Base-by-base conservation (phyloP, 2,888 invertebrate species). In the Tyria jacobaeae region DNA sequence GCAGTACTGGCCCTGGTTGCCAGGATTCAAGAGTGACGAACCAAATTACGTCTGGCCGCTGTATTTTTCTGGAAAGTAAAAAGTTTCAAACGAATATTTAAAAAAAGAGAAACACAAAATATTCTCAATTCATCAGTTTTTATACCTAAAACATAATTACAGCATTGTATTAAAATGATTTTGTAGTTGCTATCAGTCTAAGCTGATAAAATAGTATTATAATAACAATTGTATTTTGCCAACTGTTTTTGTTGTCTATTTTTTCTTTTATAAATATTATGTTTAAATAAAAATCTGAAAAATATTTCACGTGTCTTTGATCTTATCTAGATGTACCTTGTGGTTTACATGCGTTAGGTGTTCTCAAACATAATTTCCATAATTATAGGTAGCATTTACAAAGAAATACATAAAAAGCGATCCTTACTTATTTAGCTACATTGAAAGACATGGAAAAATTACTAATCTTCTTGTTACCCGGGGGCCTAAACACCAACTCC, bases 391-490 rank as follows among this genome's bases (percentile, higher is more conserved):
- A 0, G 12, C 5, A 0, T 21, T 21, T 44, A 1, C 12, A 17
- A 3, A 10, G n/a, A n/a, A n/a, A n/a, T n/a, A n/a, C n/a, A 17
- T 3, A 48, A 34, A 41, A 41, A 50, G 12, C 5, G 9, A 49
- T 0, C 12, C 0, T 25, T 17, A 91, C 27, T 71, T 60, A 91
- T n/a, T 57, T 57, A 14, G 47, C 44, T 51, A 75, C 76, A 70
- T 87, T 81, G 67, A 91, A 91, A 4, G 89, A 86, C 14, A 91
- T 75, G 14, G 91, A 85, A 27, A 91, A 70, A 71, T 90, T 89
- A 58, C 82, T 85, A 24, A 91, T 89, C 63, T 75, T 85, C 66
- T 83, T 87, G 53, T 88, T 73, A 3, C 54, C 49, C 1, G 86
- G 80, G 4, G 90, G 83, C 48, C 73, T 83, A 60, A 91, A 90